Evolutionary conservation across 2,888 invertebrate species (phyloP).

Genomic region (Sialis fuliginosa): DNA sequence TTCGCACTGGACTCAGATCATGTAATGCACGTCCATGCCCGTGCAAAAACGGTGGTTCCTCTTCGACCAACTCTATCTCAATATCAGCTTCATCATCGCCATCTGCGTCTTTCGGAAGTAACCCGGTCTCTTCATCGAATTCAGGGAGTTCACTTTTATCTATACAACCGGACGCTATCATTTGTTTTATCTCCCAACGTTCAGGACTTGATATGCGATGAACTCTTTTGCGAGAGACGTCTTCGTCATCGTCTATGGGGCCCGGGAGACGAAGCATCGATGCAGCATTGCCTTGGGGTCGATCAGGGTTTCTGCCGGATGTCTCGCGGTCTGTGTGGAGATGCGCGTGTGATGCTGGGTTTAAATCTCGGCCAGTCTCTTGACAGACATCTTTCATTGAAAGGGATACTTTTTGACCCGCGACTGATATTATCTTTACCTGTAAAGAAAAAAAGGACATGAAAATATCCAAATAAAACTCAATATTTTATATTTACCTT

Average conservation of each 20-base stretch:
- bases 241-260: conserved; percentile 55
- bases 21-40: conserved; percentile 84
- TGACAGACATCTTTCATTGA: conserved; percentile 99
- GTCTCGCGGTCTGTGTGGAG: conserved; percentile 42
- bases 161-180: conserved; percentile 83
- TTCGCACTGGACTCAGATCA: conserved; percentile 84
- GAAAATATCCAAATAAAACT: conserved; percentile 2
- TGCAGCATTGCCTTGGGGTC: conserved; percentile 49
- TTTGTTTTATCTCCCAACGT: conserved; percentile 94
- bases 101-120: conserved; percentile 77
- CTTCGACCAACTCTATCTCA: conserved; percentile 96
- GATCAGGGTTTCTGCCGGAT: conserved; percentile 77
- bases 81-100: conserved; percentile 93
- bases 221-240: conserved; percentile 64
- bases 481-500: conserved; percentile 34
- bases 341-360: conserved; percentile 59
- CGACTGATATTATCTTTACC: conserved; percentile 77
- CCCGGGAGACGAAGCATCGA: conserved; percentile 24
- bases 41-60: conserved; percentile 91
- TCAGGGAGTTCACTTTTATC: conserved; percentile 90
- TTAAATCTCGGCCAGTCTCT: conserved; percentile 81
- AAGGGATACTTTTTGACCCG: conserved; percentile 88
- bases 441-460: conserved; percentile 17
- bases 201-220: conserved; percentile 92
- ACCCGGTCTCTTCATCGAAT: conserved; percentile 92